Evolutionary conservation across 2,888 invertebrate genomes (phyloP).

Genomic region (Cephus sareptanus): DNA sequence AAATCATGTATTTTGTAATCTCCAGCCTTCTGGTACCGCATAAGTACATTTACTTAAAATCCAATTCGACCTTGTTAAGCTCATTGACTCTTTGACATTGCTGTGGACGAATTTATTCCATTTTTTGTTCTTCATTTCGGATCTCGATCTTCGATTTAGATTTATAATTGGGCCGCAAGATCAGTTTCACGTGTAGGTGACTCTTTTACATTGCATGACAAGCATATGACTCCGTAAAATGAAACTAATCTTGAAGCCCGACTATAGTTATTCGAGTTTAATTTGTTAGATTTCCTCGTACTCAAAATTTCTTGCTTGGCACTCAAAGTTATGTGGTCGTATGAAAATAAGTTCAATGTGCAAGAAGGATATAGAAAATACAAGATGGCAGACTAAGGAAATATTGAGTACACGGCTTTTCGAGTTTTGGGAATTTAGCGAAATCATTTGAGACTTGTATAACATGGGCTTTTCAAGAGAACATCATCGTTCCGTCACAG

Average conservation of each 20-base stretch:
- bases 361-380: neutral
- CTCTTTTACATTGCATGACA: neutral
- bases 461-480: neutral
- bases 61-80: neutral
- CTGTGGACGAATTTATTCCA: neutral
- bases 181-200: neutral
- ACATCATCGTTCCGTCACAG: neutral
- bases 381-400: neutral
- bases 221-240: neutral
- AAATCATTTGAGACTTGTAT: neutral
- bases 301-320: neutral
- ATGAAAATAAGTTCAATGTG: neutral
- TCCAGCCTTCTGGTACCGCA: neutral
- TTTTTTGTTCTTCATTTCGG: neutral
- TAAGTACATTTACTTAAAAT: neutral
- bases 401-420: neutral
- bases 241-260: neutral
- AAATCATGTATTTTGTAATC: slow-evolving; percentile 33
- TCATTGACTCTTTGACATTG: neutral
- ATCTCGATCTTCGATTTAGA: neutral
- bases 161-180: neutral
- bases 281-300: neutral
- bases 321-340: neutral
- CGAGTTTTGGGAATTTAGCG: neutral
- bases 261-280: neutral